A percentile compares a stretch with the other conserved stretches of the same genome.
Conservation (phyloP, 2,888 invertebrate genomes). For the Camptogramma bilineatum region DNA sequence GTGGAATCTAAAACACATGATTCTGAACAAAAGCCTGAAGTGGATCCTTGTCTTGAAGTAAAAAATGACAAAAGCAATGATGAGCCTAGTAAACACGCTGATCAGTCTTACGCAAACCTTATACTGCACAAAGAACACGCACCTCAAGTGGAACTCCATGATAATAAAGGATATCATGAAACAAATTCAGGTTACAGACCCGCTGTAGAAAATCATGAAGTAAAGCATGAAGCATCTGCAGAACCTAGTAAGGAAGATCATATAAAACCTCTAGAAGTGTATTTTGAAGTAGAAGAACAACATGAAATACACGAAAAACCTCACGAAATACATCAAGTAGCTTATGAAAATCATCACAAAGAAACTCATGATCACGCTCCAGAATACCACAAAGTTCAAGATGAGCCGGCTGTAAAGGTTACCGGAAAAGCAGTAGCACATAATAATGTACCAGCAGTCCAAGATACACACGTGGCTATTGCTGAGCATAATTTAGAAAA, state of each 20-base stretch:
- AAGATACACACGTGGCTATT: conserved; percentile 15
- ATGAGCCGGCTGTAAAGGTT: not conserved
- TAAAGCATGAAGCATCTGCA: conserved; percentile 7
- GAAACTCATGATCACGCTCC: conserved; percentile 29
- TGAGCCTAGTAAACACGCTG: conserved; percentile 27
- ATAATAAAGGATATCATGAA: not conserved
- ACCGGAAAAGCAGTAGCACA: not conserved
- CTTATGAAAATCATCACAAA: conserved; percentile 17
- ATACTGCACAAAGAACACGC: conserved; percentile 13
- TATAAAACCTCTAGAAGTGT: not conserved
- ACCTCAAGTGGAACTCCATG: conserved; percentile 15
- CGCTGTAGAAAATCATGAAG: conserved; percentile 1
- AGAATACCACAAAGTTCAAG: not conserved
- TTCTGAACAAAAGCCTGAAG: conserved; percentile 31
- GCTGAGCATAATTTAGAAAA: conserved; percentile 12
- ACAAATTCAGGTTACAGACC: not conserved
- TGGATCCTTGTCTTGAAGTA: conserved; percentile 55
- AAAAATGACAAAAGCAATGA: conserved; percentile 53
- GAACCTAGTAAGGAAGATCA: conserved; percentile 2
- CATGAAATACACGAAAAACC: conserved; percentile 23
- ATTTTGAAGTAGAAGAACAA: conserved; percentile 9
- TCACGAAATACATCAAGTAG: conserved; percentile 9
- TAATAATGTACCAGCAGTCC: conserved; percentile 4
- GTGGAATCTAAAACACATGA: conserved; percentile 41
- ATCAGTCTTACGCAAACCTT: conserved; percentile 22